Evolutionary conservation across 2,113 vertebrate genomes (phyloP), one percentile per base, ranked within the genome.

Genomic region (Aptenodytes forsteri): DNA sequence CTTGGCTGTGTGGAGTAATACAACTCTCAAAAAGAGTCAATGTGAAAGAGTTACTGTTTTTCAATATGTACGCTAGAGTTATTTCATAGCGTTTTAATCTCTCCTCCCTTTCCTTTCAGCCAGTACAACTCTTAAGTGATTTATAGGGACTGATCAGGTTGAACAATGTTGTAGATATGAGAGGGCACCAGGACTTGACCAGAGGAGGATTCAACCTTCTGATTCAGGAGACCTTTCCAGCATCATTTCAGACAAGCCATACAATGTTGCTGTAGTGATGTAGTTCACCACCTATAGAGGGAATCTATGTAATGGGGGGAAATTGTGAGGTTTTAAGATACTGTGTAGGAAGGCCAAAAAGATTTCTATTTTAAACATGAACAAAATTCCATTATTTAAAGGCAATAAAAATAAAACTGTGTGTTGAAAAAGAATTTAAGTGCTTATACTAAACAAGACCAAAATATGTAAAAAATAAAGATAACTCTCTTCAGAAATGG

Each of bases 1-100:
- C 86, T 91, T 89, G 77, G 70, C 86, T 61, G 15, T 4, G 4
- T 44, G 15, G 15, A 78, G 56, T 76, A 93, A 89, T 34, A 82
- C 49, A 75, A 87, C 34, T 47, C 64, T 93, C 52, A 77, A 38
- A 72, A 82, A 73, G 52, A 76, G 38, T 25, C 59, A 49, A 8
- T 13, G 42, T 93, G 76, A 97, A 94, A 89, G 84, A 71, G 76
- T 70, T 55, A 55, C 69, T 95, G 93, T 86, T 96, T 77, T 65
- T 83, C 80, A 89, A 10, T 44, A 70, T 2, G 11, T 52, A 91
- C 77, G 50, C n/a, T 62, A 26, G 26, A 47, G 18, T 44, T 44
- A 61, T 52, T 97, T 95, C 56, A 89, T 12, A 56, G 25, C 30
- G 40, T 64, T 96, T 89, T 49, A 30, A 56, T 55, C 17, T 81